These are phyloP conservation scores for Meda fulgida DNA, from an alignment of 2,797 vertebrate genomes.

Conservation along the genomic window DNA sequence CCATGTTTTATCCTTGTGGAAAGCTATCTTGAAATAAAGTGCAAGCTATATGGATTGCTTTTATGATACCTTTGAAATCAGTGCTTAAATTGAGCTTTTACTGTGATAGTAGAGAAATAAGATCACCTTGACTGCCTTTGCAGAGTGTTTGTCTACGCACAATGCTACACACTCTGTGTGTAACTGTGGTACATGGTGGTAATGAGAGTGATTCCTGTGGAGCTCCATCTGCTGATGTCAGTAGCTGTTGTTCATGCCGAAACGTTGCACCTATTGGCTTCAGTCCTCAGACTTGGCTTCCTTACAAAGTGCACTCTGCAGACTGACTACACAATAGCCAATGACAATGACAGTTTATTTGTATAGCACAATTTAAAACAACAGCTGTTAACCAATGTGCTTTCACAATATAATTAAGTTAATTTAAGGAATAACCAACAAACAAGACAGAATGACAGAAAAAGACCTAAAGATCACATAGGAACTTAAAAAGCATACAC, in stretches of 20 bases:
- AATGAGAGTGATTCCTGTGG: constrained; percentile 47
- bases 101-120: neutral
- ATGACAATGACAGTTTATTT: too few relatives aligned
- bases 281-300: constrained; percentile 18
- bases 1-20: neutral
- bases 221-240: constrained; percentile 54
- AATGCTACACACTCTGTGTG: constrained; percentile 27
- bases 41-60: neutral
- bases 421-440: too few relatives aligned
- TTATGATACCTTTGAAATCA: neutral
- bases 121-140: constrained; percentile 57
- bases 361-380: too few relatives aligned
- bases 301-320: neutral
- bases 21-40: neutral
- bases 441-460: too few relatives aligned
- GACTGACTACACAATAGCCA: neutral
- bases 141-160: constrained; percentile 44
- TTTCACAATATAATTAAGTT: too few relatives aligned
- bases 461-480: too few relatives aligned
- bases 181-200: constrained; percentile 21
- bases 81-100: neutral
- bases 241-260: constrained; percentile 22
- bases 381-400: too few relatives aligned
- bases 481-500: too few relatives aligned
- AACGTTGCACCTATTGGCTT: constrained; percentile 24